Base-by-base conservation (phyloP, 2,888 invertebrate species). In the Mamestra brassicae region DNA sequence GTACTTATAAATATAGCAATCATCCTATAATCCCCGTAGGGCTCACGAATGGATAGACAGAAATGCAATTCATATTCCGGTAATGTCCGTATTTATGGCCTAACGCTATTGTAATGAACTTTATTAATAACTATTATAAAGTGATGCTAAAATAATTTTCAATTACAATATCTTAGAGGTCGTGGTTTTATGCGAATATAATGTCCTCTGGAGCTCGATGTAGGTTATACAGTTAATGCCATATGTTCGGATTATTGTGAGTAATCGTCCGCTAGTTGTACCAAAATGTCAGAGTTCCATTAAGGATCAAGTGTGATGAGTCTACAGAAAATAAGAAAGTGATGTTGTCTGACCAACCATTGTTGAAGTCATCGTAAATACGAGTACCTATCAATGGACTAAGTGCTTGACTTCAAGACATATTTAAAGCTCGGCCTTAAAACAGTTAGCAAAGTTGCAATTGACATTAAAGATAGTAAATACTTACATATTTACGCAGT, bases 221-320 rank as follows among this genome's bases (percentile, higher is more conserved):
- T 81, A 81, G 86, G 76, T 75, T 84, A 86, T 57, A 76, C 10
- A 76, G 65, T 77, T 81, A 82, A 84, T 82, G 68, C 64, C 72
- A 76, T 80, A 72, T 79, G 70, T 72, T 84, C 60, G 65, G 62
- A 78, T 73, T 68, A 57, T 55, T 71, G 63, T 76, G 71, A 84
- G 81, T 75, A 79, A 81, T 78, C 66, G 63, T 78, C 71, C 26
- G 70, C 74, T 73, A 70, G 58, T 34, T 26, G 38, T 26, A 76
- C 45, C 57, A 54, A 86, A 85, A 85, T 86, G 75, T 79, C 75
- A 81, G 57, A 74, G 75, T 64, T 67, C 55, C 71, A 62, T 65
- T 71, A 57, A 75, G 76, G 71, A 73, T 67, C 50, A 38, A 68
- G 42, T 72, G 58, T 10, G 45, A 34, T 62, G 54, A 62, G 55